Base-by-base conservation (phyloP, 1,140 invertebrate genomes). In the Papilio glaucus region DNA sequence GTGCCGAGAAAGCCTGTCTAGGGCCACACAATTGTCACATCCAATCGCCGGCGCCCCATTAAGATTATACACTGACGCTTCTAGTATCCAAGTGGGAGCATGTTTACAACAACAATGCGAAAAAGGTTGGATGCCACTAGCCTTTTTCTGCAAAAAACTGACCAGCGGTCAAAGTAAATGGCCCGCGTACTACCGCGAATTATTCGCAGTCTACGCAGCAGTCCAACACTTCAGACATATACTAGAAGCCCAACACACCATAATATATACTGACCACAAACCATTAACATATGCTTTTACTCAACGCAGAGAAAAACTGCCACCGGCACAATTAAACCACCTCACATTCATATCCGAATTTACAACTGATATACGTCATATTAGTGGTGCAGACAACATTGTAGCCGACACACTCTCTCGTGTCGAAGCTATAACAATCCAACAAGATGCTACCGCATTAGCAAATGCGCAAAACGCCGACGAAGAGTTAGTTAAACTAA, bases 21-120 rank as follows among this genome's bases (percentile, higher is more conserved):
- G 15, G 0, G 68, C 65, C 4, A 67, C 72, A 5, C n/a, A 71
- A 1, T 10, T 73, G 8, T 33, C 41, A 5, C 67, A 78, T 29
- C 57, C 26, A 6, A 8, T 61, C 5, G 8, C 9, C 2, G n/a
- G n/a, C 29, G 57, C 9, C 1, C 24, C 3, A 4, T 13, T 29
- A 4, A 24, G 57, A 6, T 12, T 12, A 9, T 61, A 29, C 10
- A 61, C 57, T 1, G 24, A 61, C 9, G 21, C 57, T 4, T 61
- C 26, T 29, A n/a, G n/a, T n/a, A n/a, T 26, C 26, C 9, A 10
- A 4, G 21, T n/a, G n/a, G n/a, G n/a, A n/a, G n/a, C n/a, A 61
- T 24, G 9, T 53, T 53, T 6, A 3, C 9, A 15, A 3, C 49
- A 33, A 6, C 6, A 33, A 33, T 18, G 49, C 49, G 4, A 21